Evolutionary conservation across 64 coral and sea anemone species (phyloP), one percentile per base, ranked within the genome.

Genomic region (Dendronephthya gigantea): DNA sequence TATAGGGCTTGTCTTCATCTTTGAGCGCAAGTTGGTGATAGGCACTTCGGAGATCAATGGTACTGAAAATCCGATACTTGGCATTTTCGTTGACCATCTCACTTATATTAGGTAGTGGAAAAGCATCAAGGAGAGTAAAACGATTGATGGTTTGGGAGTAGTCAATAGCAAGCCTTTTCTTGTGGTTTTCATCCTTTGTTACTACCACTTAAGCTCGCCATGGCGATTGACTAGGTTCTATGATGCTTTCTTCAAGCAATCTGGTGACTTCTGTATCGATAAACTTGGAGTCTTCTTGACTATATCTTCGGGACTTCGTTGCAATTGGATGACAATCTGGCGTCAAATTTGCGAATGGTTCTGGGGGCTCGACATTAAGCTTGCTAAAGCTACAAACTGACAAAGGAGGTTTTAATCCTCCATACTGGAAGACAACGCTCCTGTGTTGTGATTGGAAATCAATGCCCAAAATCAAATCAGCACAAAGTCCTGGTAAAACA

Each of bases 171-270:
- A 93, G 38, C 35, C 85, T 85, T 84, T 75, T 89, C 40, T 85
- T 89, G 15, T 88, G 87, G 39, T 92, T 88, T 43, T 92, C 86
- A 82, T 85, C 68, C 82, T 92, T 92, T 30, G 87, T 92, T 81
- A 92, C 90, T 1, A 86, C 90, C 0, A 92, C 87, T 68, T 92
- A 83, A n/a, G 87, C 83, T 16, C 91, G 34, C 85, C 88, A 87
- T 38, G 92, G 92, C 0, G 91, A 92, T 3, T 22, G 50, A 28
- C 87, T 89, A 1, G 91, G 88, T 35, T 92, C 91, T 9, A 87
- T 87, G 10, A 90, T 93, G 25, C 92, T 85, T 88, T 93, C 92
- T 35, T 48, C 40, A 27, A 90, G 92, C 37, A 87, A 41, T 14
- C 88, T 51, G 16, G 90, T 69, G 11, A 93, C 88, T 82, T 93